phyloP scores from a whole-genome alignment of 2,113 vertebrate species.

The Falco punctatus region DNA sequence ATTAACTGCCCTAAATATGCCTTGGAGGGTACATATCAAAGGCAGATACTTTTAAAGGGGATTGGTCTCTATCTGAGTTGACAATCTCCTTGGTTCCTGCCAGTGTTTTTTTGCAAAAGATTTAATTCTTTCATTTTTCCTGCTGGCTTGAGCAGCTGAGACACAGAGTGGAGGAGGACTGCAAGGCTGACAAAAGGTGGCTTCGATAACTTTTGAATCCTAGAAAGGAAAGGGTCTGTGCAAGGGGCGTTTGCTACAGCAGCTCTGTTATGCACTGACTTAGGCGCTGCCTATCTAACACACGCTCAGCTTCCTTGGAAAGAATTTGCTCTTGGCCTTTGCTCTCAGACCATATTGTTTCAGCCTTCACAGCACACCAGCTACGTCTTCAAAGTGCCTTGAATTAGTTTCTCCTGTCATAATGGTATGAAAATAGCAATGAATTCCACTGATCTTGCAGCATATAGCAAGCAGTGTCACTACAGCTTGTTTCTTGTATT shows the following conservation, averaged over 20 bases:
- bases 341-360: neutral
- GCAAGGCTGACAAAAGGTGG: neutral
- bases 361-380: neutral
- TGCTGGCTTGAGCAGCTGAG: neutral
- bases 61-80: neutral
- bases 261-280: neutral
- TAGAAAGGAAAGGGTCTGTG: neutral
- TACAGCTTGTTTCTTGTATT: neutral
- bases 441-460: neutral
- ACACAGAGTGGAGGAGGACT: neutral
- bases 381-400: neutral
- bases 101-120: neutral
- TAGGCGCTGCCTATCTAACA: neutral
- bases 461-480: neutral
- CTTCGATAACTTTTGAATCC: neutral
- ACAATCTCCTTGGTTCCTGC: neutral
- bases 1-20: neutral
- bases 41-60: neutral
- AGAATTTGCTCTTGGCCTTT: neutral
- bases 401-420: neutral
- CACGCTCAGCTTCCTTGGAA: neutral
- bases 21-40: conserved; percentile 23
- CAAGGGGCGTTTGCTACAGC: neutral
- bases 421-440: neutral
- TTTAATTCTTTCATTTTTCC: neutral